These are phyloP conservation scores for Paraplagusia blochii DNA, from an alignment of 2,113 vertebrate species.

Conservation along the genomic window DNA sequence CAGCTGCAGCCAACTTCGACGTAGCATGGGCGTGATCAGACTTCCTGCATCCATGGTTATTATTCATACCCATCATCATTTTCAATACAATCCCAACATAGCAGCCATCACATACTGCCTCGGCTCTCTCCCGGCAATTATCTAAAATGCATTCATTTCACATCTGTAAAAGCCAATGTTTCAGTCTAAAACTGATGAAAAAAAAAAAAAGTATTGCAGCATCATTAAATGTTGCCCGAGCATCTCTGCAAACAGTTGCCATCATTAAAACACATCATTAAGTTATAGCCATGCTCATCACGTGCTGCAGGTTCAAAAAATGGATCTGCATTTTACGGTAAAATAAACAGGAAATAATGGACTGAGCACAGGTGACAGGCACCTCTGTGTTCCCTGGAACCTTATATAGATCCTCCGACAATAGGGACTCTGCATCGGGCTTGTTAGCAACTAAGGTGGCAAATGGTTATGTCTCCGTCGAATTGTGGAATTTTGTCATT, in stretches of 20 bases:
- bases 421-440: constrained; percentile 19
- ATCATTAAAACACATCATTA: constrained; percentile 52
- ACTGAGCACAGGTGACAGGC: neutral
- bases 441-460: constrained; percentile 22
- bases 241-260: constrained; percentile 19
- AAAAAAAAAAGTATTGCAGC: constrained; percentile 22
- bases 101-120: constrained; percentile 44
- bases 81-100: neutral
- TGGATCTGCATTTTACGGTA: neutral
- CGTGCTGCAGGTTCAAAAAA: constrained; percentile 20
- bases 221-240: constrained; percentile 46
- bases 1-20: too few species aligned
- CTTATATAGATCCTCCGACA: constrained; percentile 23
- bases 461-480: constrained; percentile 41
- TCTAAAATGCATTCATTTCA: constrained; percentile 50
- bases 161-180: constrained; percentile 19
- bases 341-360: constrained; percentile 23
- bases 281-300: constrained; percentile 32
- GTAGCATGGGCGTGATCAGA: too few species aligned
- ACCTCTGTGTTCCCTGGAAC: neutral
- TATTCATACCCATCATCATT: too few species aligned
- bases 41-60: too few species aligned
- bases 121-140: constrained; percentile 51
- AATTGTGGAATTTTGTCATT: constrained; percentile 44
- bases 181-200: constrained; percentile 10